Evolutionary conservation across 2,113 vertebrate genomes (phyloP), one percentile per base, ranked within the genome.

Genomic region (Sakesphorus luctuosus): DNA sequence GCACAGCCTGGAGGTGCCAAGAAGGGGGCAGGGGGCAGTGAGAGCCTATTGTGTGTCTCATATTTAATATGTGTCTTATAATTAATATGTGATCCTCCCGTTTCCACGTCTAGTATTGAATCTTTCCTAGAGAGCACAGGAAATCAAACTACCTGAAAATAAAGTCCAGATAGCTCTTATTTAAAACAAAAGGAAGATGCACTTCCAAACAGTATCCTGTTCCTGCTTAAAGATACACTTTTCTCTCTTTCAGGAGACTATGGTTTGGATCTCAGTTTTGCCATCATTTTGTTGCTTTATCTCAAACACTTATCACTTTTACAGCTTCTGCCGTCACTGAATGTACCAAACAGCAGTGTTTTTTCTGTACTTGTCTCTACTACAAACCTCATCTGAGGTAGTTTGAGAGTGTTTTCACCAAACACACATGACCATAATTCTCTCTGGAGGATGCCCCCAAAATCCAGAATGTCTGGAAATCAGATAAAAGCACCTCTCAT

Each of bases 321-420:
- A 24, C 11, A 74, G 4, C 14, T 73, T 68, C 44, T 46, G 13
- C 8, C 18, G 0, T 35, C 44, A 79, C 49, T 53, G 28, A 58
- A 47, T 21, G 6, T 29, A 73, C 4, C 17, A 50, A 85, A 38
- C 5, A 72, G 3, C 10, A n/a, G 1, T 31, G 13, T 19, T 40
- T 76, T 81, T 67, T 81, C 20, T 71, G 3, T 53, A 20, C 6
- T 56, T 19, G 7, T 82, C 14, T 72, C 44, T 35, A 36, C 13
- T 59, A 79, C 17, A 85, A 40, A 65, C 6, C 19, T 76, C 13
- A 73, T 13, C n/a, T 62, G 31, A 61, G 15, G 7, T 7, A 56
- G 17, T 12, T 28, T 52, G 1, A 11, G 1, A 1, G 0, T 44
- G 6, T 61, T 71, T 56, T n/a, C 14, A 4, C 11, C 33, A 44